These are phyloP conservation scores for Atherinosoma microstoma DNA, from an alignment of 2,797 vertebrate genomes.

Conservation along the genomic window DNA sequence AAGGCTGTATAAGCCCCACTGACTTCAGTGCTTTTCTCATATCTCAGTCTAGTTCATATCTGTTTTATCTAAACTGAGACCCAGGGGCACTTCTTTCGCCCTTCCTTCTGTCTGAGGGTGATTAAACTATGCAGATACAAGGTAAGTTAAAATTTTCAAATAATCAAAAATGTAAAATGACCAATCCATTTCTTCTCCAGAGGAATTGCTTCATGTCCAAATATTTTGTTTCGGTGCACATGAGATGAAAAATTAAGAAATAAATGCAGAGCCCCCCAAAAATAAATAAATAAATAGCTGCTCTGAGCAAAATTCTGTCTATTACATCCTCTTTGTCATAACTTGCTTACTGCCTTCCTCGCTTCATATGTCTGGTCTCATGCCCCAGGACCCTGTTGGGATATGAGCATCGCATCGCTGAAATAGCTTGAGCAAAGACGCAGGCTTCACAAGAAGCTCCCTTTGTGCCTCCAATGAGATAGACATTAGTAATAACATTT, in stretches of 20 bases:
- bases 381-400: conserved; percentile 64
- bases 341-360: conserved; percentile 36
- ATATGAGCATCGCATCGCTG: conserved; percentile 65
- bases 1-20: conserved; percentile 44
- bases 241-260: conserved; percentile 43
- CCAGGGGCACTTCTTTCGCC: conserved; percentile 32
- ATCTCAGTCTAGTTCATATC: conserved; percentile 58
- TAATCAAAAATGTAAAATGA: conserved; percentile 35
- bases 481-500: conserved; percentile 74
- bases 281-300: conserved; percentile 22
- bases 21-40: conserved; percentile 51
- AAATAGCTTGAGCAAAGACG: conserved; percentile 61
- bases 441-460: conserved; percentile 52
- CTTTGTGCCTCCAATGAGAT: conserved; percentile 54
- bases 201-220: conserved; percentile 34
- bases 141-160: conserved; percentile 17
- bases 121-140: conserved; percentile 27
- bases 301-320: conserved; percentile 44
- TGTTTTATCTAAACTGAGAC: conserved; percentile 59
- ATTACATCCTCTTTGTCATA: conserved; percentile 58
- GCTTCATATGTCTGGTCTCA: conserved; percentile 60
- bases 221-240: conserved; percentile 38
- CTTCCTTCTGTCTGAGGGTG: conserved; percentile 44
- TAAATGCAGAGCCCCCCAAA: conserved; percentile 33
- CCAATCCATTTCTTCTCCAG: conserved; percentile 19